Conservation (phyloP, 1,140 invertebrate species). For the Holotrichia oblita region DNA sequence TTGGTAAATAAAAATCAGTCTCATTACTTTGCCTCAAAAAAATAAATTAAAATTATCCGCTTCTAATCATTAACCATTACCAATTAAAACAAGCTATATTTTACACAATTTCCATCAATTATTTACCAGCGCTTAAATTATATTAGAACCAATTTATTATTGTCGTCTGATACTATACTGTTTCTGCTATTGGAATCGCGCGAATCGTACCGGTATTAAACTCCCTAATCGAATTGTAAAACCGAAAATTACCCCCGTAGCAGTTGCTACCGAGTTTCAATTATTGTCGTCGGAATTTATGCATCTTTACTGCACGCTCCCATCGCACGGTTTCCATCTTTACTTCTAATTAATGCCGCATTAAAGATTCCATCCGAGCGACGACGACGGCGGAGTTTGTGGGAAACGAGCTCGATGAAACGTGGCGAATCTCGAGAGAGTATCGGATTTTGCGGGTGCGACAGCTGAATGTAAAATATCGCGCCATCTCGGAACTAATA, state of each 20-base stretch:
- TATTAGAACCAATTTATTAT: too few species aligned
- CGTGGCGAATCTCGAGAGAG: neutral
- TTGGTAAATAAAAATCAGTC: too few species aligned
- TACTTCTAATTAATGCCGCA: slow-evolving; percentile 27
- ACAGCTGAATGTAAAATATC: neutral
- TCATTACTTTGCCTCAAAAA: too few species aligned
- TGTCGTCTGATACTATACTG: too few species aligned
- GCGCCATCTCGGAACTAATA: too few species aligned
- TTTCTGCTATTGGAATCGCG: too few species aligned
- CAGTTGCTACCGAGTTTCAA: slow-evolving; percentile 27
- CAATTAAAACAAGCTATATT: too few species aligned
- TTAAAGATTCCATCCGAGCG: slow-evolving; percentile 17
- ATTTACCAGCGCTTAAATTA: too few species aligned
- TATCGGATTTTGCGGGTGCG: neutral
- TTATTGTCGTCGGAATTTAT: slow-evolving; percentile 24
- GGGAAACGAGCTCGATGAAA: neutral
- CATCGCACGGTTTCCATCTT: slow-evolving; percentile 15
- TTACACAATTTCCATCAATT: too few species aligned
- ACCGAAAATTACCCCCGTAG: slow-evolving; percentile 13
- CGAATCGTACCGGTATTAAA: neutral
- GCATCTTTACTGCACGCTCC: slow-evolving; percentile 22
- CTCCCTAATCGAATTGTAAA: slow-evolving; percentile 32
- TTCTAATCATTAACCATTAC: too few species aligned
- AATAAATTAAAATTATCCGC: too few species aligned
- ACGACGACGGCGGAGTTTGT: neutral